phyloP scores from a whole-genome alignment of 2,113 vertebrate genomes.

The Prochilodus magdalenae region DNA sequence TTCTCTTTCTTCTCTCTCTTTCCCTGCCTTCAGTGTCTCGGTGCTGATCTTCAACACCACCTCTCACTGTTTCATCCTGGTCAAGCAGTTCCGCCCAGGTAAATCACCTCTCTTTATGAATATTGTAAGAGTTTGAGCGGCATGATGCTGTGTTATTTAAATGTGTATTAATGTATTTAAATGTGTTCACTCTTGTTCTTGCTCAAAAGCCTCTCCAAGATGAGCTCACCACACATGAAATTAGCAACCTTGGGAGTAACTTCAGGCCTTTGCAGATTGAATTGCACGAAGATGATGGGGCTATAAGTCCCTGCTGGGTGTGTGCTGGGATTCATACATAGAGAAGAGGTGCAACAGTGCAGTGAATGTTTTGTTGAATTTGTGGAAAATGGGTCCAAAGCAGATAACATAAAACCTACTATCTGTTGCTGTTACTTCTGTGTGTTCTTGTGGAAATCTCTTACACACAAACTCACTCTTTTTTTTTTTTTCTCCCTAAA shows the following conservation, averaged over 20 bases:
- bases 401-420: no score
- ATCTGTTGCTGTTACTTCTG: no score
- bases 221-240: no score
- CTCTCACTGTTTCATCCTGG: constrained; percentile 88
- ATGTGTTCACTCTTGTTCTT: constrained; percentile 11
- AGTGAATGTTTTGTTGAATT: no score
- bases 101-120: constrained; percentile 37
- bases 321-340: no score
- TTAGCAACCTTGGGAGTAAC: no score
- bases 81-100: constrained; percentile 96
- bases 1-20: not conserved
- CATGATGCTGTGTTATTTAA: not conserved
- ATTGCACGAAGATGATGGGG: no score
- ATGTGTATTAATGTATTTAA: not conserved
- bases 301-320: no score
- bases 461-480: not conserved
- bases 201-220: not conserved
- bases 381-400: no score
- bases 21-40: constrained; percentile 79
- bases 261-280: no score
- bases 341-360: no score
- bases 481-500: no score
- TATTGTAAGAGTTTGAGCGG: not conserved
- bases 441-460: not conserved
- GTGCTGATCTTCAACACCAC: constrained; percentile 91